A percentile compares a stretch with the other conserved stretches of the same genome.
These are phyloP conservation scores for Glyphotaelius pellucidus DNA, from an alignment of 2,888 invertebrate genomes.

Conservation along the genomic window DNA sequence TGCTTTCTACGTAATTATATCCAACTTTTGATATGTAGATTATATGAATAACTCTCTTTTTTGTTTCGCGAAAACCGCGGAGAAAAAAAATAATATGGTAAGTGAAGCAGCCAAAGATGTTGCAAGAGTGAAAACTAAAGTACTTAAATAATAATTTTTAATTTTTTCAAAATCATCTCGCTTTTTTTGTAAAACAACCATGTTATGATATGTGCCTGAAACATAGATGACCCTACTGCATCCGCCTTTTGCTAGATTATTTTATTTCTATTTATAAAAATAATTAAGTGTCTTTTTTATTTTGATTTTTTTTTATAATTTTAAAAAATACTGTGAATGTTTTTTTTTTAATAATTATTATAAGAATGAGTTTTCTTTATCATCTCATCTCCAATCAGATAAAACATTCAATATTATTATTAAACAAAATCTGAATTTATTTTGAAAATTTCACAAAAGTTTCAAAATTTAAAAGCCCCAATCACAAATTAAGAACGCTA, in stretches of 20 bases:
- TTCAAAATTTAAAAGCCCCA: not conserved
- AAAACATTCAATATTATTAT: too few relatives aligned
- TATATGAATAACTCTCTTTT: slow-evolving; percentile 63
- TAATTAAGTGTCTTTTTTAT: not conserved
- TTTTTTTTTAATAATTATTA: not conserved
- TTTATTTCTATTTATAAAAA: not conserved
- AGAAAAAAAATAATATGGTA: slow-evolving; percentile 64
- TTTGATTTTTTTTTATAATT: slow-evolving; percentile 11
- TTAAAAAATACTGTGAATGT: not conserved
- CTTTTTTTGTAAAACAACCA: slow-evolving; percentile 47
- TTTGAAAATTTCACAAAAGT: not conserved
- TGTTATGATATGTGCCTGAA: slow-evolving; percentile 22
- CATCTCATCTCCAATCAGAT: not conserved
- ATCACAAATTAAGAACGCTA: not conserved
- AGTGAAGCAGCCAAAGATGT: slow-evolving; percentile 56
- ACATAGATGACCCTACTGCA: slow-evolving; percentile 20
- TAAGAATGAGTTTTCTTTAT: not conserved
- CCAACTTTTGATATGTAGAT: not conserved
- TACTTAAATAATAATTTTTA: slow-evolving; percentile 40
- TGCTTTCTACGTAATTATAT: not conserved
- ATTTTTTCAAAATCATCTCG: slow-evolving; percentile 49
- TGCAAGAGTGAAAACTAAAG: slow-evolving; percentile 51
- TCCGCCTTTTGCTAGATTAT: slow-evolving; percentile 39
- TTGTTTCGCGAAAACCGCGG: slow-evolving; percentile 65
- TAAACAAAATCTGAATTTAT: not conserved